Base-by-base conservation (phyloP, 2,888 invertebrate genomes). In the Brachypalpus laphriformis region DNA sequence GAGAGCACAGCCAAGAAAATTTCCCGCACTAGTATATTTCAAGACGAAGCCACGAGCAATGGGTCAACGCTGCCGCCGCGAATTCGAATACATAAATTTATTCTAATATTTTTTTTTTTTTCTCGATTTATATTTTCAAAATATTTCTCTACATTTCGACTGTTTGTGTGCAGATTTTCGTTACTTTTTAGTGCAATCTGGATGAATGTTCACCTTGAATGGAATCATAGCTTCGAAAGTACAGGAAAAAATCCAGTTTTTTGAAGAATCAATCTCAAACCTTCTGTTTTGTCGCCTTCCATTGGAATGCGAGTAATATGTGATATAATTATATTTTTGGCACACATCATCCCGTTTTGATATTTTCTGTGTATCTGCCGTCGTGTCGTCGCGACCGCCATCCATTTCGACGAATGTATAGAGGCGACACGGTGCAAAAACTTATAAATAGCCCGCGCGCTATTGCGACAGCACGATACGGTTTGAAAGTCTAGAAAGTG, bases 21-120 rank as follows among this genome's bases (percentile, higher is more conserved):
- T 34, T 28, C 80, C 40, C 34, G 8, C 7, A 85, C 80, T 34
- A 37, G 40, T 40, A 6, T 81, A 81, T 81, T 85, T 85, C 51
- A 66, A 83, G 81, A 85, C 81, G 59, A 81, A 54, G 85, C 76
- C 81, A 71, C 70, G 75, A 75, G 74, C 74, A 49, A 83, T 83
- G 83, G 70, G 83, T 70, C 68, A 74, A 31, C 68, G 34, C 47
- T 63, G 37, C 56, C 66, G 66, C 47, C 65, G 61, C 68, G 61
- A 74, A 65, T 65, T 78, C 80, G 68, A 77, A 82, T 66, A n/a
- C n/a, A n/a, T n/a, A n/a, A 57, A 72, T 45, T 54, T 47, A 47
- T 78, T 78, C 11, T 74, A 31, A 28, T 18, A 71, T 42, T 8
- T 11, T 40, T 70, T 57, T 51, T 37, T n/a, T 16, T 57, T 20